Evolutionary conservation across 2,113 vertebrate genomes (phyloP).

Genomic region (Pogona vitticeps): DNA sequence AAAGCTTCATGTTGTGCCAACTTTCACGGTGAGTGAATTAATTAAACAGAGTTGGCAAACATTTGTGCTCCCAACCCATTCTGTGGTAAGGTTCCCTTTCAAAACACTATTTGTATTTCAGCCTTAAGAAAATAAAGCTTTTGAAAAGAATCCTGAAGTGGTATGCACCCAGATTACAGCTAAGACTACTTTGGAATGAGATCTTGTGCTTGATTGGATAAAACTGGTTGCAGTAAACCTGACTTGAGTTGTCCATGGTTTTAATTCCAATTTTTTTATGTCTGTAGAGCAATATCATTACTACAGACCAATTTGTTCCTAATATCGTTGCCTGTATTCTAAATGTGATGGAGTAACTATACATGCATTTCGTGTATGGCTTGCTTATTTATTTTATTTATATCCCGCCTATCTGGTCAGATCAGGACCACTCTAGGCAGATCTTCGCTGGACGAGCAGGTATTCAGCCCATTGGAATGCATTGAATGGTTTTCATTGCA

Average conservation of each 20-base stretch:
- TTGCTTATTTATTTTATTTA: too few relatives aligned
- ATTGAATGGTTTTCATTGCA: too few relatives aligned
- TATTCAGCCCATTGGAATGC: too few relatives aligned
- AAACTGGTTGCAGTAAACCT: not conserved
- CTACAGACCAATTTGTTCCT: not conserved
- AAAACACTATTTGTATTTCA: not conserved
- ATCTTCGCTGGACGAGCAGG: not conserved
- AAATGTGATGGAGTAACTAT: not conserved
- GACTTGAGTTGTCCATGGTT: not conserved
- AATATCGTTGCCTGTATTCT: not conserved
- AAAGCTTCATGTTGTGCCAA: slow-evolving; percentile 76
- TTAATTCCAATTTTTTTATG: not conserved
- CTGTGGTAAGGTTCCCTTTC: slow-evolving; percentile 52
- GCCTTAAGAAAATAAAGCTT: not conserved
- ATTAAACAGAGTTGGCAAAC: slow-evolving; percentile 69
- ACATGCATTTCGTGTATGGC: not conserved
- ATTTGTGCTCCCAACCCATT: slow-evolving; percentile 61
- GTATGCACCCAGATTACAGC: not conserved
- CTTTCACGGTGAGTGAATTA: slow-evolving; percentile 67
- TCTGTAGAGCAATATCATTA: not conserved
- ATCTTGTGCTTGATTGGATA: not conserved
- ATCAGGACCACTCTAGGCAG: too few relatives aligned
- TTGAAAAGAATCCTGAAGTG: slow-evolving; percentile 28
- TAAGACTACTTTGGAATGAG: not conserved
- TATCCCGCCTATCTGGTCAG: too few relatives aligned